Conservation (phyloP, 2,113 vertebrate genomes). For the Uropsilus gracilis region DNA sequence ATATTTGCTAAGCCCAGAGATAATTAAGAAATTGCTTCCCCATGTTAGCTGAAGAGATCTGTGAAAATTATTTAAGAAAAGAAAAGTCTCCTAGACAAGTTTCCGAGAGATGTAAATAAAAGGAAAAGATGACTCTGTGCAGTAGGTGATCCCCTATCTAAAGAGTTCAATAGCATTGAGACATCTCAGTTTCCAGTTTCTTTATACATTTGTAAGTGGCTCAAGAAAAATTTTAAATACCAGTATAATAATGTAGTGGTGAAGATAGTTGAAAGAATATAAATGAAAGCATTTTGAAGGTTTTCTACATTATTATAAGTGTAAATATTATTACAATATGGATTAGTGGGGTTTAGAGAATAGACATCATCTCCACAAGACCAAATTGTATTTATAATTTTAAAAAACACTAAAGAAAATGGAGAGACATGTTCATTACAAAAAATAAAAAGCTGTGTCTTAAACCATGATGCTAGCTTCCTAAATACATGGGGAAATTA, state of each 20-base stretch:
- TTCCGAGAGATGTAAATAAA: background rate
- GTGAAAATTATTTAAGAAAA: background rate
- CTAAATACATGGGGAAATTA: background rate
- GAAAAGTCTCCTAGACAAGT: background rate
- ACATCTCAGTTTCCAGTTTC: background rate
- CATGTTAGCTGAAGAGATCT: background rate
- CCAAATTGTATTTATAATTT: background rate
- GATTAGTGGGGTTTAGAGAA: background rate
- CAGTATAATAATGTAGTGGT: background rate
- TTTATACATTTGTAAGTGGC: background rate
- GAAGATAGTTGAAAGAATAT: background rate
- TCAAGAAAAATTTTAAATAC: background rate
- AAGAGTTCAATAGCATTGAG: background rate
- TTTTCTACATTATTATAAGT: background rate
- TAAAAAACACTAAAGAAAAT: background rate
- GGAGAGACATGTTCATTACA: background rate
- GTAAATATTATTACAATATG: background rate
- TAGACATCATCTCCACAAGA: background rate
- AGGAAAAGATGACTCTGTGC: background rate
- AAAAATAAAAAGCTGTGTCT: background rate
- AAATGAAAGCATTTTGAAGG: background rate
- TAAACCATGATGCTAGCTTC: background rate
- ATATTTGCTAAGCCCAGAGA: background rate
- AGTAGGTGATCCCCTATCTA: background rate
- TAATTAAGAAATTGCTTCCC: background rate